Evolutionary conservation across 2,113 vertebrate genomes (phyloP).

Genomic region (Cheirogaleus medius): DNA sequence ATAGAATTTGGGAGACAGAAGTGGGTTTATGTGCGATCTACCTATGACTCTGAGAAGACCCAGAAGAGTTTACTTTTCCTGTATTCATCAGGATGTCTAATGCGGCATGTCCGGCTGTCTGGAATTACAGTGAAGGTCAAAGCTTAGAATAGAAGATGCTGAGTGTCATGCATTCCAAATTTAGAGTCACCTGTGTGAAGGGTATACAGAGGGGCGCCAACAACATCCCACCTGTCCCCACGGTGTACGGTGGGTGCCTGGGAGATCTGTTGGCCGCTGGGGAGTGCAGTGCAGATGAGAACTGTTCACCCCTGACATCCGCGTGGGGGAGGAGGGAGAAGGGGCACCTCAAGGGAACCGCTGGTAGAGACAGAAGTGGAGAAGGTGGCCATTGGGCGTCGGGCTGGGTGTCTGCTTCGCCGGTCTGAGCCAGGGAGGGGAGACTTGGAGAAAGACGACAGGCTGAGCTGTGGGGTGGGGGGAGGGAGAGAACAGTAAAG

Average conservation of each 20-base stretch:
- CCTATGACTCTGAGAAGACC: background rate
- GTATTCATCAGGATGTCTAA: background rate
- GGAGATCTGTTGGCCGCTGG: background rate
- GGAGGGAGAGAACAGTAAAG: background rate
- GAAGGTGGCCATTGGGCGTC: background rate
- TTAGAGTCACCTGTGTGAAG: background rate
- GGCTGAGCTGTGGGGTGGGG: accelerated
- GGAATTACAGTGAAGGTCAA: background rate
- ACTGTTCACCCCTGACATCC: background rate
- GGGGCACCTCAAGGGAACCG: background rate
- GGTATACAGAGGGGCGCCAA: background rate
- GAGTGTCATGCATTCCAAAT: background rate
- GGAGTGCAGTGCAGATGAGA: background rate
- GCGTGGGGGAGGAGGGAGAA: background rate
- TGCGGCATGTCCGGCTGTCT: background rate
- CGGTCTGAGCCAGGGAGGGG: background rate
- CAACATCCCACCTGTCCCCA: accelerated
- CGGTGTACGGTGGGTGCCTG: background rate
- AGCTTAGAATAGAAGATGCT: background rate
- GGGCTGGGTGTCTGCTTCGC: background rate
- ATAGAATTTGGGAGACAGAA: background rate
- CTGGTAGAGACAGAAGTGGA: background rate
- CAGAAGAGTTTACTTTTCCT: background rate
- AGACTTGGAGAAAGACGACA: background rate
- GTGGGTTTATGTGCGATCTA: background rate